These are phyloP conservation scores for Miniopterus natalensis DNA, from an alignment of 2,113 vertebrate species.

Conservation along the genomic window DNA sequence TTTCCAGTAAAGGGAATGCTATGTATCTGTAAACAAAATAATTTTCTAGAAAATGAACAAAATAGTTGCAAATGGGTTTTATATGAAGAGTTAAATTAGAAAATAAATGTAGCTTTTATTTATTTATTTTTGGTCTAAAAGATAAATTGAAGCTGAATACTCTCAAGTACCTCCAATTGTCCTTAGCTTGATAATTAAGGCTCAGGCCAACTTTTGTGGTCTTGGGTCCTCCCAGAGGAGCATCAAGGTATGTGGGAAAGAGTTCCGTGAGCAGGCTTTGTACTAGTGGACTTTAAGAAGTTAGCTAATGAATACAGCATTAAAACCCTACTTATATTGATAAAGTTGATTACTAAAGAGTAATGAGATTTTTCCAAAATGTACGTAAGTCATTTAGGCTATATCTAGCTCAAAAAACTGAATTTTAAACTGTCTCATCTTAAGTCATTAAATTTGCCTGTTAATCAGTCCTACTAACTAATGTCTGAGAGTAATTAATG, in stretches of 20 bases:
- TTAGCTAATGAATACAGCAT: not conserved
- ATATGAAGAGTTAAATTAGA: constrained; percentile 19
- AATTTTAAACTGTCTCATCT: constrained; percentile 20
- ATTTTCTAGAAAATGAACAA: not conserved
- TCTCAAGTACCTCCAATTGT: not conserved
- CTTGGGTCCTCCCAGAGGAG: not conserved
- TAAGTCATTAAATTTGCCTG: not conserved
- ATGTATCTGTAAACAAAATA: not conserved
- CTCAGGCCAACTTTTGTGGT: not conserved
- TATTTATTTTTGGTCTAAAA: not conserved
- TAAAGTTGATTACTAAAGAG: not conserved
- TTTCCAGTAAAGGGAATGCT: constrained; percentile 46
- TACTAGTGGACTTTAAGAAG: not conserved
- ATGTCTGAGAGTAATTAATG: not conserved
- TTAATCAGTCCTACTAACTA: not conserved
- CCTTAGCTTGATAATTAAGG: not conserved
- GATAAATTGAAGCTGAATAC: not conserved
- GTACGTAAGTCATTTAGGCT: not conserved
- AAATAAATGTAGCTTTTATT: not conserved
- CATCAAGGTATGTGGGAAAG: not conserved
- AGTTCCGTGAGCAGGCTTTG: too few relatives aligned
- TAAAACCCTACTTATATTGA: not conserved
- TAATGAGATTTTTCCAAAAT: not conserved
- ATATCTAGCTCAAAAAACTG: not conserved
- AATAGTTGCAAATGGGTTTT: not conserved